Conservation (phyloP, 2,797 vertebrate genomes). For the Pangasius sanitwongsei region DNA sequence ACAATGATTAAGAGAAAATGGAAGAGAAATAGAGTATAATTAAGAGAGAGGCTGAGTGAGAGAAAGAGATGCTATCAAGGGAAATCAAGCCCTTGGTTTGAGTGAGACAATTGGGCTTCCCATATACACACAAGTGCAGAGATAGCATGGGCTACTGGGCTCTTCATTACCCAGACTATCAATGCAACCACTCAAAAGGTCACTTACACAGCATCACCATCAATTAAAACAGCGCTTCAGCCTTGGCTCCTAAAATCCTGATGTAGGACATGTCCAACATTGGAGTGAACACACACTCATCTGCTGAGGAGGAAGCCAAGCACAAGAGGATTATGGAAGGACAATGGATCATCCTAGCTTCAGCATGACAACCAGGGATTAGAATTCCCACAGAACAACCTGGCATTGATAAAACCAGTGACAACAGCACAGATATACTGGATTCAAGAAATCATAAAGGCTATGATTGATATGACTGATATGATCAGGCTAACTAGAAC, state of each 20-base stretch:
- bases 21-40: not conserved
- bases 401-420: not conserved
- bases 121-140: slow-evolving; percentile 32
- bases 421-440: not conserved
- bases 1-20: not conserved
- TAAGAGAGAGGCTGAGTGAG: not conserved
- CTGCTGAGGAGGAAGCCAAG: slow-evolving; percentile 19
- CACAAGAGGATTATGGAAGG: not conserved
- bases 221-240: slow-evolving; percentile 54
- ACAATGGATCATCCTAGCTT: slow-evolving; percentile 9
- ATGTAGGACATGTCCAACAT: slow-evolving; percentile 17
- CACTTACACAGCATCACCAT: slow-evolving; percentile 50
- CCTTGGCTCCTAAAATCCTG: slow-evolving; percentile 18
- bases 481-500: not conserved
- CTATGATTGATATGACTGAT: no score
- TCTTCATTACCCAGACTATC: slow-evolving; percentile 53
- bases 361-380: slow-evolving; percentile 19
- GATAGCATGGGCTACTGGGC: slow-evolving; percentile 33
- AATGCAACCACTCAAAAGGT: slow-evolving; percentile 58
- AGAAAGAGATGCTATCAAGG: slow-evolving; percentile 45
- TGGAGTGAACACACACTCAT: slow-evolving; percentile 18
- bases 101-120: slow-evolving; percentile 34
- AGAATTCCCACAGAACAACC: slow-evolving; percentile 20
- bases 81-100: slow-evolving; percentile 45
- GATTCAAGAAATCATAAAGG: not conserved